phyloP scores from a whole-genome alignment of 2,797 vertebrate species.

The Peromyscus melanophrys region DNA sequence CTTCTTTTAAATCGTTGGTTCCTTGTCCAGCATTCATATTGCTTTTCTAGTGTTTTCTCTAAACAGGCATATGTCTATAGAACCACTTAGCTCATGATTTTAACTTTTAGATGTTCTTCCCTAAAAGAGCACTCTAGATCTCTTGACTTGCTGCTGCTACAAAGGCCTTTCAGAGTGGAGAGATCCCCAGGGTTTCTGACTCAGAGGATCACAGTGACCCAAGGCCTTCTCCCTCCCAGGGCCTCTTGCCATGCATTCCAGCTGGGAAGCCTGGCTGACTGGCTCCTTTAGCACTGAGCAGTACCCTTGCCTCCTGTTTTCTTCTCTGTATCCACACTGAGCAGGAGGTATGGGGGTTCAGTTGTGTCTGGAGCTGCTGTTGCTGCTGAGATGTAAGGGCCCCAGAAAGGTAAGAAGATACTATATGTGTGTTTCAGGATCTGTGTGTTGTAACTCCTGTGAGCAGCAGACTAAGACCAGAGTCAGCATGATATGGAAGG shows the following conservation, averaged over 20 bases:
- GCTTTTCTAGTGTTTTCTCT: constrained; percentile 6
- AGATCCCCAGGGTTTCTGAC: constrained; percentile 80
- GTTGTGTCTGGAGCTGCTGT: constrained; percentile 71
- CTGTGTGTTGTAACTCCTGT: not conserved
- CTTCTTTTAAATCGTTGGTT: constrained; percentile 13
- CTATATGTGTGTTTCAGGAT: not conserved
- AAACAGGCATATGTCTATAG: not conserved
- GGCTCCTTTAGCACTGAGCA: not conserved
- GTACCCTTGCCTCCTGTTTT: constrained; percentile 24
- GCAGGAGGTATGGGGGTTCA: constrained; percentile 12
- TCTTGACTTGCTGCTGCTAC: constrained; percentile 38
- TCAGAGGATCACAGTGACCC: constrained; percentile 77
- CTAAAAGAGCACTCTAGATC: not conserved
- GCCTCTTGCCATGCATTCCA: constrained; percentile 72
- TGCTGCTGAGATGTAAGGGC: constrained; percentile 68
- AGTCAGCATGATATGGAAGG: not conserved
- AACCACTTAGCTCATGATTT: not conserved
- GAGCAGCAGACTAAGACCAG: not conserved
- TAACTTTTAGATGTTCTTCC: not conserved
- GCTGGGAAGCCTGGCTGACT: constrained; percentile 6
- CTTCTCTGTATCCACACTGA: constrained; percentile 38
- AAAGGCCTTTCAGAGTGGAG: constrained; percentile 61
- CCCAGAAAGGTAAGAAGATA: constrained; percentile 69
- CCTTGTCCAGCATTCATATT: not conserved
- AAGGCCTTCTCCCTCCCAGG: constrained; percentile 69